Evolutionary conservation across 2,888 invertebrate species (phyloP).

Genomic region (Chymomyza amoena): DNA sequence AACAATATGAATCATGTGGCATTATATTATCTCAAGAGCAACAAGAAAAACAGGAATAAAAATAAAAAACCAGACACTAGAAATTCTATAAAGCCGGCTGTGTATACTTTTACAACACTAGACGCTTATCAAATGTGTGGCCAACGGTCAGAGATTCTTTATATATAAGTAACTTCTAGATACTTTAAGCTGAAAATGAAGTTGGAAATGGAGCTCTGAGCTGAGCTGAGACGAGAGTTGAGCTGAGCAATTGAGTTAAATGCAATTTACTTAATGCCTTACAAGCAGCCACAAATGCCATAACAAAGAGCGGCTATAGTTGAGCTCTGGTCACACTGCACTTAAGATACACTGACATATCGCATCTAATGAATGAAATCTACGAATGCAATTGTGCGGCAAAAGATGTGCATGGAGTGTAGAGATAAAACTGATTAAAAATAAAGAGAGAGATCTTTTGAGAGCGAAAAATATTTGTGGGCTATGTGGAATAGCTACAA

Average conservation of each 20-base stretch:
- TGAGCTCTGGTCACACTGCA: neutral
- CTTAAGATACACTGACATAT: neutral
- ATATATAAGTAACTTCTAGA: neutral
- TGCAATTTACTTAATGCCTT: conserved; percentile 52
- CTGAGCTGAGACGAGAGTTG: neutral
- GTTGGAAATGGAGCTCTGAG: conserved; percentile 3
- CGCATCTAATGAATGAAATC: too few species aligned
- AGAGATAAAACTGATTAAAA: too few species aligned
- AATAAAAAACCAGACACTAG: neutral
- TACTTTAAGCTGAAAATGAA: neutral
- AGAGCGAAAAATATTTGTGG: too few species aligned
- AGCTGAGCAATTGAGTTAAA: conserved; percentile 34
- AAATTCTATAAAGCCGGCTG: neutral
- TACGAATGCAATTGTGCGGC: too few species aligned
- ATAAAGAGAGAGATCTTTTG: too few species aligned
- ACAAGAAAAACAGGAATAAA: neutral
- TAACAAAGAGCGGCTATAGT: neutral
- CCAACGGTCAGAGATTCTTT: neutral
- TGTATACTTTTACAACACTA: neutral
- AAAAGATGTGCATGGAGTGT: too few species aligned
- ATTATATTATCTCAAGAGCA: neutral
- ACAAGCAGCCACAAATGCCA: conserved; percentile 6
- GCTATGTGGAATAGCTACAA: too few species aligned
- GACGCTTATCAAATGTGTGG: neutral
- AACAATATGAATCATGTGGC: conserved; percentile 7